Percentiles rank a stretch among this genome's conserved stretches.
Conservation (phyloP, 2,888 invertebrate genomes). For the Miltochrista miniata region DNA sequence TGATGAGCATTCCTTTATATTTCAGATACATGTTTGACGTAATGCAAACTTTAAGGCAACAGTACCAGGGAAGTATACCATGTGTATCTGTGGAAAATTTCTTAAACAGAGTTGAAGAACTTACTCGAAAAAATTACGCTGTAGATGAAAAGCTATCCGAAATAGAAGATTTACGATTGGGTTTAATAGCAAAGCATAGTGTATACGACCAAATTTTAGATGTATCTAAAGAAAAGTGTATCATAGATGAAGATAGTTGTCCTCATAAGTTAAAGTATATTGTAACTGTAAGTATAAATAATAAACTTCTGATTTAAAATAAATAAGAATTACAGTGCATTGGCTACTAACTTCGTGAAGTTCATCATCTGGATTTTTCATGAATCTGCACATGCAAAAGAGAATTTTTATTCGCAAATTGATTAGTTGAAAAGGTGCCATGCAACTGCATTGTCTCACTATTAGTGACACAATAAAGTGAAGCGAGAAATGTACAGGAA, state of each 20-base stretch:
- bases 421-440: too few relatives aligned
- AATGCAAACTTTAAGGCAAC: slow-evolving; percentile 64
- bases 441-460: too few relatives aligned
- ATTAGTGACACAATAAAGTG: too few relatives aligned
- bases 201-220: slow-evolving; percentile 69
- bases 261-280: slow-evolving; percentile 63
- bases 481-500: too few relatives aligned
- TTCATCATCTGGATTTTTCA: too few relatives aligned
- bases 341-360: too few relatives aligned
- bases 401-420: too few relatives aligned
- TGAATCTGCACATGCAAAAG: too few relatives aligned
- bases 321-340: too few relatives aligned
- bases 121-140: slow-evolving; percentile 53
- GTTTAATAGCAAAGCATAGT: slow-evolving; percentile 65
- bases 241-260: slow-evolving; percentile 58
- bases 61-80: slow-evolving; percentile 74
- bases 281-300: slow-evolving; percentile 54
- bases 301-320: too few relatives aligned
- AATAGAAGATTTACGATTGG: slow-evolving; percentile 64
- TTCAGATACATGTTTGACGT: slow-evolving; percentile 69
- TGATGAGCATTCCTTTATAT: slow-evolving; percentile 10
- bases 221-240: slow-evolving; percentile 59
- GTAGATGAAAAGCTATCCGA: slow-evolving; percentile 63
- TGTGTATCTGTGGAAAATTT: slow-evolving; percentile 65
- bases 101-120: slow-evolving; percentile 58